A percentile compares a stretch with the other conserved stretches of the same genome.
Conservation (phyloP, 2,113 vertebrate species). For the Sylvilagus bachmani region DNA sequence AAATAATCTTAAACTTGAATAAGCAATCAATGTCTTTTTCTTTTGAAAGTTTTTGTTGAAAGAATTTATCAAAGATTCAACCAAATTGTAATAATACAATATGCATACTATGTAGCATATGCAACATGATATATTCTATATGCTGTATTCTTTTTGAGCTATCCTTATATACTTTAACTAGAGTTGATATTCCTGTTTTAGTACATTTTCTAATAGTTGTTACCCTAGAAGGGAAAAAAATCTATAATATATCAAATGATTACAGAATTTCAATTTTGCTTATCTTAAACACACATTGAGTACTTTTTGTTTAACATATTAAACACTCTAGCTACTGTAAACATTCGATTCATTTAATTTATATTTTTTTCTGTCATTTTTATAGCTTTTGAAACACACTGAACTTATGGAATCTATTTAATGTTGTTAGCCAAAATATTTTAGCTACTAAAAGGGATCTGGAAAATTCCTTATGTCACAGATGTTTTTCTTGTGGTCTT, state of each 20-base stretch:
- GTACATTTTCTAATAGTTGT: neutral
- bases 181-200: neutral
- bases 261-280: constrained; percentile 19
- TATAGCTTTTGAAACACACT: constrained; percentile 59
- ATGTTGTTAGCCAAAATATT: constrained; percentile 45
- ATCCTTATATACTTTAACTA: neutral
- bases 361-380: constrained; percentile 19
- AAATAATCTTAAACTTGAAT: neutral
- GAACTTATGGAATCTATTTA: constrained; percentile 36
- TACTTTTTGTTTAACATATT: neutral
- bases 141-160: neutral
- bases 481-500: constrained; percentile 61
- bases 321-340: constrained; percentile 25
- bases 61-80: neutral
- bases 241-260: neutral
- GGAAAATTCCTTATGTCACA: constrained; percentile 38
- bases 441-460: constrained; percentile 47
- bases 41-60: constrained; percentile 10
- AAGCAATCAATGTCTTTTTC: neutral
- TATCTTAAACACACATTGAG: constrained; percentile 49
- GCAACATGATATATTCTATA: neutral
- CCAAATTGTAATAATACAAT: neutral
- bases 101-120: neutral
- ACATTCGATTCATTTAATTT: neutral
- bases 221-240: neutral